phyloP scores from a whole-genome alignment of 2,113 vertebrate species.

The Psilopsiagon aymara region DNA sequence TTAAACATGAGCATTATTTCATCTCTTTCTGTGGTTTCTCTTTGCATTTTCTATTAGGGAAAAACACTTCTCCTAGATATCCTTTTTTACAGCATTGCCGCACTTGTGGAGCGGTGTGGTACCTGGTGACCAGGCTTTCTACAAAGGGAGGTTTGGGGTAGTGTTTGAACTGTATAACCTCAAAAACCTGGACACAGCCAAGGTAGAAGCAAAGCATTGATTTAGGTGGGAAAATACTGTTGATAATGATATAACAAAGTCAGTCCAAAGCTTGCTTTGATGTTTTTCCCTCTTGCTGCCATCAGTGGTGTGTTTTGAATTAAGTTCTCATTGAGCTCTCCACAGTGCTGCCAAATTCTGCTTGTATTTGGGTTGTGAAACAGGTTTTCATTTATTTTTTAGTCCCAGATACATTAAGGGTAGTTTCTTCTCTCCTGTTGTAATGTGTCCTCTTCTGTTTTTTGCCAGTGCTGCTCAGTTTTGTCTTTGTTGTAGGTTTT shows the following conservation, averaged over 20 bases:
- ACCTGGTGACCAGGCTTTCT: neutral
- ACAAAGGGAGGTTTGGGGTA: neutral
- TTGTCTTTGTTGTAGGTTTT: neutral
- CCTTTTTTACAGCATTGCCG: neutral
- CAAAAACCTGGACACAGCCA: neutral
- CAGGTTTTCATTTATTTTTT: neutral
- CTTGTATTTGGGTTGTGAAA: neutral
- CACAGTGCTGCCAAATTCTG: slow-evolving; percentile 8
- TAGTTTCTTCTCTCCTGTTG: neutral
- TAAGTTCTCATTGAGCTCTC: slow-evolving; percentile 9
- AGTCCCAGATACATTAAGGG: neutral
- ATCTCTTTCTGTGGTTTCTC: neutral
- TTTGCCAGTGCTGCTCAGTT: neutral
- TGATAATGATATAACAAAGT: neutral
- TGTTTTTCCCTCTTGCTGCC: neutral
- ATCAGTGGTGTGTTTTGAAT: neutral
- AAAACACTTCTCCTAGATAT: neutral
- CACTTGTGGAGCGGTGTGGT: neutral
- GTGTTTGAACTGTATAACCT: neutral
- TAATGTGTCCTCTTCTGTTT: neutral
- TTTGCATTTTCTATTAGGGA: neutral
- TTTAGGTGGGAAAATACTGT: neutral
- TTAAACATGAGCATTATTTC: neutral
- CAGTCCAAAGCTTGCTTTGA: neutral
- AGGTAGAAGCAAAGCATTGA: neutral